These are phyloP conservation scores for Prunella himalayana DNA, from an alignment of 2,113 vertebrate genomes.

Conservation along the genomic window DNA sequence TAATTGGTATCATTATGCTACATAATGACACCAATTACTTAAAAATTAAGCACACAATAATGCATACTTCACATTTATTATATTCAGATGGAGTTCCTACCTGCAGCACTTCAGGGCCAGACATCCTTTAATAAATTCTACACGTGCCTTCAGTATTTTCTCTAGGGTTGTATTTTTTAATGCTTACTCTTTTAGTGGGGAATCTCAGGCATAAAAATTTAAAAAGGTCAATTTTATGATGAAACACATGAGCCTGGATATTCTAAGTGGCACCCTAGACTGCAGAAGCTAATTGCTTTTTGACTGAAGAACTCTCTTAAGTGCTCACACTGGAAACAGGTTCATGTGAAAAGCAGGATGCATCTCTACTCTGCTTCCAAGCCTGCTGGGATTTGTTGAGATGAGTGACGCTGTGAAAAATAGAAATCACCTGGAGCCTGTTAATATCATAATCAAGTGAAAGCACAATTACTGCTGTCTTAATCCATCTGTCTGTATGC, in stretches of 20 bases:
- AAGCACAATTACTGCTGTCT: constrained; percentile 43
- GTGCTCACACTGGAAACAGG: constrained; percentile 38
- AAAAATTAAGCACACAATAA: constrained; percentile 69
- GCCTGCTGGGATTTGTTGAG: constrained; percentile 51
- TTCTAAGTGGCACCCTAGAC: constrained; percentile 72
- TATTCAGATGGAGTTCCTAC: constrained; percentile 44
- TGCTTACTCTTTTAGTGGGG: constrained; percentile 55
- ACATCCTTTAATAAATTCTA: constrained; percentile 46
- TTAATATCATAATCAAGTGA: constrained; percentile 64
- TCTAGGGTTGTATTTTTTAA: constrained; percentile 56
- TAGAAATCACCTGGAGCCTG: constrained; percentile 60
- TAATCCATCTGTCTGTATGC: constrained; percentile 55
- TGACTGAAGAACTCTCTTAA: constrained; percentile 57
- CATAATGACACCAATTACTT: constrained; percentile 73
- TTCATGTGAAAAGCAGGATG: constrained; percentile 34
- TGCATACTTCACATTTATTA: constrained; percentile 53
- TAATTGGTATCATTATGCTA: constrained; percentile 61
- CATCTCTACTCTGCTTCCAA: constrained; percentile 26
- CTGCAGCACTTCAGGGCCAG: constrained; percentile 27
- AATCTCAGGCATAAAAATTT: constrained; percentile 74
- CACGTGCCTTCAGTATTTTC: constrained; percentile 53
- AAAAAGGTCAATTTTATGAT: constrained; percentile 78
- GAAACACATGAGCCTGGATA: constrained; percentile 65
- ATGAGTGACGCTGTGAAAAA: constrained; percentile 50
- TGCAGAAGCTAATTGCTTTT: constrained; percentile 76